A percentile compares a stretch with the other conserved stretches of the same genome.
phyloP scores from a whole-genome alignment of 1,140 invertebrate genomes.

The Drosophila malerkotliana region DNA sequence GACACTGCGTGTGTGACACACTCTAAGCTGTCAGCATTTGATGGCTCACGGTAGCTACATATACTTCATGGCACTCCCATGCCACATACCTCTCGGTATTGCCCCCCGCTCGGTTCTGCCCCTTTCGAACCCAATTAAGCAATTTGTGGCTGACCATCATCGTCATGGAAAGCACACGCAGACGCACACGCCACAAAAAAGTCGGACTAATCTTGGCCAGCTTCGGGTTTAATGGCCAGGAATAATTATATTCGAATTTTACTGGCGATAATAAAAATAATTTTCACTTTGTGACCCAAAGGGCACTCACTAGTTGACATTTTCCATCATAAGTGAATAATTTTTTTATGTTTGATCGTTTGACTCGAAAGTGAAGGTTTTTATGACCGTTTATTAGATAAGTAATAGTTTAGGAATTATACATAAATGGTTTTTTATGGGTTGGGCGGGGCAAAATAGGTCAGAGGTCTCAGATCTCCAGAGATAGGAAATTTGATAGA shows the following conservation, averaged over 20 bases:
- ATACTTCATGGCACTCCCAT: constrained; percentile 28
- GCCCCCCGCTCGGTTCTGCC: constrained; percentile 8
- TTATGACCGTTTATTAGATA: constrained; percentile 48
- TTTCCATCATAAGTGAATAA: constrained; percentile 16
- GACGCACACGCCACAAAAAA: constrained; percentile 19
- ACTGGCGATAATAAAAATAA: constrained; percentile 43
- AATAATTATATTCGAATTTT: constrained; percentile 41
- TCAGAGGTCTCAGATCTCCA: constrained; percentile 35
- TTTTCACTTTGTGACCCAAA: constrained; percentile 35
- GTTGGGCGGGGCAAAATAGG: constrained; percentile 12
- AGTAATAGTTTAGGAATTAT: constrained; percentile 41
- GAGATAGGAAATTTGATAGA: constrained; percentile 47
- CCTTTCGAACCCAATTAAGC: constrained; percentile 42
- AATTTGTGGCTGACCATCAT: constrained; percentile 45
- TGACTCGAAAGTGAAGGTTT: constrained; percentile 37
- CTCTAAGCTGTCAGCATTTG: constrained; percentile 49
- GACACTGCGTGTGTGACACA: constrained; percentile 49
- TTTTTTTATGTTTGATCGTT: constrained; percentile 30
- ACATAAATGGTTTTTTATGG: constrained; percentile 33
- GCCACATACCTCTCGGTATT: not conserved
- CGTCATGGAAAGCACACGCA: constrained; percentile 24
- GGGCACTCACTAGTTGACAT: constrained; percentile 42
- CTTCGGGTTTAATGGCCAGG: constrained; percentile 27
- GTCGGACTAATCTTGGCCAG: constrained; percentile 30
- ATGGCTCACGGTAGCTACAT: constrained; percentile 35